Base-by-base conservation (phyloP, 1,140 invertebrate species). In the Limonius californicus region DNA sequence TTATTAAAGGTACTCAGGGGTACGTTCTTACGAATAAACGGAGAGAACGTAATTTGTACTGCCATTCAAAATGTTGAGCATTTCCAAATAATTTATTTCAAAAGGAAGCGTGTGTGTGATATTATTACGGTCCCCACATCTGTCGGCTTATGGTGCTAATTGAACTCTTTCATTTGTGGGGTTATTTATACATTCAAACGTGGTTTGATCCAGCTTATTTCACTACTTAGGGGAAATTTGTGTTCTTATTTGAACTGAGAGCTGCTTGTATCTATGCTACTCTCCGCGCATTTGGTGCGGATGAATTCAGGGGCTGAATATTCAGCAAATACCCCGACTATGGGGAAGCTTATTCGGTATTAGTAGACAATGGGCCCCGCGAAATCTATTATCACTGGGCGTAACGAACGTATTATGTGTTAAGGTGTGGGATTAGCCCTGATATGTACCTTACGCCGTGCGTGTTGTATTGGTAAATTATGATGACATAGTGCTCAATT, bases 381-480 rank as follows among this genome's bases (percentile, higher is more conserved):
- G 35, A 39, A 39, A 39, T 39, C 35, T 39, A 39, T 39, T 39
- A 39, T 39, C 35, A 39, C n/a, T 39, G 35, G 35, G 35, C 35
- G 35, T 39, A 39, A 39, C 35, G 35, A 39, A 39, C 35, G 35
- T 39, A 39, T 39, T 39, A 39, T 39, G 35, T 39, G 35, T 14
- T 39, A 39, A 39, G 35, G 35, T 39, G 35, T 39, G 35, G 35
- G n/a, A 39, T 39, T 9, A 39, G 35, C 35, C n/a, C 8, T 39
- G 35, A 39, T 39, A 39, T 39, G 35, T 39, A 39, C 35, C 35
- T 39, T 39, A 39, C n/a, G 35, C 35, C 35, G 35, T 39, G 35
- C 35, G 35, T 39, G 35, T 14, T 39, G 8, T 39, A 39, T 39
- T 39, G 35, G 35, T 39, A 39, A 39, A 39, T 12, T 39, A 39